Percentiles rank a stretch among this genome's conserved stretches.
phyloP scores from a whole-genome alignment of 1,140 invertebrate genomes.

The Lucilia cuprina region DNA sequence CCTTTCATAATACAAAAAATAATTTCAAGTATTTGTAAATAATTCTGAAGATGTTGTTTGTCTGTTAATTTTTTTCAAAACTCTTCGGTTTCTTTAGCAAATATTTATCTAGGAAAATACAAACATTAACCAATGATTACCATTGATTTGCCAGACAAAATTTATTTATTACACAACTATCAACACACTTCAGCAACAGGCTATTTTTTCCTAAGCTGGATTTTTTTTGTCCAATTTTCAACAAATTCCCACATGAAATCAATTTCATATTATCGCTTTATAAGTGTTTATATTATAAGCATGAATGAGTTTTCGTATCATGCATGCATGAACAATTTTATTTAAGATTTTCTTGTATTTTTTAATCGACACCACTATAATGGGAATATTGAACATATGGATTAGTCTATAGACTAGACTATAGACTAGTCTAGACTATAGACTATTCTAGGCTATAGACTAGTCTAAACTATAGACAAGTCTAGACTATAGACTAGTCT shows the following conservation, averaged over 20 bases:
- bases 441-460: too few relatives aligned
- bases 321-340: not conserved
- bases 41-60: not conserved
- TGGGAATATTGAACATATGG: too few relatives aligned
- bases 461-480: too few relatives aligned
- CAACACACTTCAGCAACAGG: not conserved
- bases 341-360: not conserved
- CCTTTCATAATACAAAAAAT: not conserved
- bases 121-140: slow-evolving; percentile 7
- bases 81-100: not conserved
- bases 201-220: not conserved
- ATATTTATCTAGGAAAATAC: not conserved
- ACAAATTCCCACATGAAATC: slow-evolving; percentile 29
- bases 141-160: slow-evolving; percentile 25
- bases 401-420: too few relatives aligned
- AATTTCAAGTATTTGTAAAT: not conserved
- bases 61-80: not conserved
- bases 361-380: not conserved
- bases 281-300: slow-evolving; percentile 30
- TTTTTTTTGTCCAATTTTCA: not conserved
- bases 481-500: too few relatives aligned
- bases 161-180: slow-evolving; percentile 16
- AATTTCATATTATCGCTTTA: slow-evolving; percentile 25
- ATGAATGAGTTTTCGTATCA: not conserved
- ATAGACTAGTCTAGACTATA: too few relatives aligned